Evolutionary conservation across 2,113 vertebrate species (phyloP).

Genomic region (Cercocebus atys): DNA sequence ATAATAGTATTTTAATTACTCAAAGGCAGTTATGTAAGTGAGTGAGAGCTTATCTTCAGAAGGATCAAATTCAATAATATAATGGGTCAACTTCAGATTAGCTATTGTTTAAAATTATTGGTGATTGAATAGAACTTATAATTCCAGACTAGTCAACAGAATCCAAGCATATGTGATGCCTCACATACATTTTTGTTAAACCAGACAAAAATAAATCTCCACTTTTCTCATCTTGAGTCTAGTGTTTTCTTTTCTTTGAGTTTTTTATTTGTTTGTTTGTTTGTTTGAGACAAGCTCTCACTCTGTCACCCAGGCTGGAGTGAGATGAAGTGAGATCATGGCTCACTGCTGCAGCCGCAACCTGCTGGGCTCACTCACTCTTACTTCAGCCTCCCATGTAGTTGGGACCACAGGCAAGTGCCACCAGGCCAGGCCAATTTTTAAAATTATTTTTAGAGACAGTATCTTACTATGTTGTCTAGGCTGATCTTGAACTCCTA

Average conservation of each 20-base stretch:
- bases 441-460: too few species aligned
- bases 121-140: not conserved
- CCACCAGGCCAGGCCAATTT: too few species aligned
- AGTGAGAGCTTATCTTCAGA: conserved; percentile 5
- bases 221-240: not conserved
- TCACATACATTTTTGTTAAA: not conserved
- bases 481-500: too few species aligned
- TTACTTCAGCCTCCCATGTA: too few species aligned
- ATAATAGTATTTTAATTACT: conserved; percentile 7
- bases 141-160: not conserved
- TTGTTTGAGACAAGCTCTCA: too few species aligned
- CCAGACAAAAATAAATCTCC: not conserved
- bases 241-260: not conserved
- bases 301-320: too few species aligned
- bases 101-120: not conserved
- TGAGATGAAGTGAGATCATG: too few species aligned
- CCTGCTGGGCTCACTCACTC: too few species aligned
- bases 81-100: not conserved
- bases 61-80: not conserved
- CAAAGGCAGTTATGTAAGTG: not conserved
- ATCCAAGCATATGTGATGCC: not conserved
- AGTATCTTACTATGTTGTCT: too few species aligned
- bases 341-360: too few species aligned
- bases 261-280: too few species aligned
- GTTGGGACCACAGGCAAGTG: too few species aligned